Base-by-base conservation (phyloP, 2,113 vertebrate genomes). In the Apaloderma vittatum region DNA sequence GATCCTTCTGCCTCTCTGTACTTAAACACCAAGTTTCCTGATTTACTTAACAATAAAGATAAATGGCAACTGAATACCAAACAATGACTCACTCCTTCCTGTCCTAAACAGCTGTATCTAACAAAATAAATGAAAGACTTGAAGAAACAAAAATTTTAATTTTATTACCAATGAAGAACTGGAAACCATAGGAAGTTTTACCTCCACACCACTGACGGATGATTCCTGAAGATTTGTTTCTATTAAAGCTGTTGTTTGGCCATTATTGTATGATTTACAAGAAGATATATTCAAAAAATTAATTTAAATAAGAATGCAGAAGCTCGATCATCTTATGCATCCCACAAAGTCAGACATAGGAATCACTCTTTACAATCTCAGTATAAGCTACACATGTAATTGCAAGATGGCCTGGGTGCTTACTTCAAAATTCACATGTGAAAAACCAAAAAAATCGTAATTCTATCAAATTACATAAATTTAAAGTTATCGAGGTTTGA, bases 321-420 rank as follows among this genome's bases (percentile, higher is more conserved):
- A 72, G 6, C 66, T 58, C 5, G 0, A 18, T 45, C 65, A 85
- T 15, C 43, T 22, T 71, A 19, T 49, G 14, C 0, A 0, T 57
- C 49, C 49, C 49, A 27, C 36, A 27, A 57, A 65, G 8, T 62
- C 40, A 62, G 24, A 46, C 54, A n/a, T 4, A 2, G 40, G 29
- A 68, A 22, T 62, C n/a, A 37, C 24, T 55, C 29, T n/a, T 61
- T 48, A 62, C 34, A 70, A 49, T 27, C 49, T 48, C 1, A 1
- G 46, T 46, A 20, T 24, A 37, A n/a, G 13, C 15, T 55, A 54
- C 37, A 24, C 1, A 1, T 22, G 63, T 51, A 84, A 57, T 16
- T 70, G 5, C 12, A 32, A 48, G 27, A 62, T 30, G 13, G 16
- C n/a, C 23, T 8, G 2, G 0, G 23, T 1, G 11, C n/a, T 14